Conservation (phyloP, 1,140 invertebrate species). For the Rhynchophorus ferrugineus region DNA sequence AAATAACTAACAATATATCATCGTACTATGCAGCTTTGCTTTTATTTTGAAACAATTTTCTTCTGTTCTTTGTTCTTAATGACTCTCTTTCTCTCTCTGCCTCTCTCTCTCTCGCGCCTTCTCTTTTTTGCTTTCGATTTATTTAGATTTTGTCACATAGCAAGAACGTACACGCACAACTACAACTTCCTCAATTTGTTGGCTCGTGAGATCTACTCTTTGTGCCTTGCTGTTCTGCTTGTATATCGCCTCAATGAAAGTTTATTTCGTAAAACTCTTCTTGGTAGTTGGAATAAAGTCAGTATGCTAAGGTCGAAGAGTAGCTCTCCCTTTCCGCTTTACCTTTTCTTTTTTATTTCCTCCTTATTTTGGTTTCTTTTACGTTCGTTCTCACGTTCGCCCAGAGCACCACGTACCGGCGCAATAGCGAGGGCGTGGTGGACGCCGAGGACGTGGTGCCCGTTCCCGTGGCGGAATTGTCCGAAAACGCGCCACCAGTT, state of each 20-base stretch:
- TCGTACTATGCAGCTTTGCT: no score
- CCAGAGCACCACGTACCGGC: conserved; percentile 41
- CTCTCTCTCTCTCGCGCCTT: no score
- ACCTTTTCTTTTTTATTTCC: conserved; percentile 7
- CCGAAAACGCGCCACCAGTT: neutral
- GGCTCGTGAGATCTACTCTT: neutral
- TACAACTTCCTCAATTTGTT: conserved; percentile 8
- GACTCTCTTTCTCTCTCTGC: no score
- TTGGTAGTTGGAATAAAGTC: no score
- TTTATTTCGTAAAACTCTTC: no score
- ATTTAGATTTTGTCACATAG: no score
- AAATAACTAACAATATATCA: no score
- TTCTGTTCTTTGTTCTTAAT: no score
- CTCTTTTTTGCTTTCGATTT: no score
- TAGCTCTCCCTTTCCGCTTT: no score
- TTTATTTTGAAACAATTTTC: no score
- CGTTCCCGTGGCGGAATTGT: conserved; percentile 37
- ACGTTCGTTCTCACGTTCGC: conserved; percentile 23
- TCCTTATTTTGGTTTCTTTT: conserved; percentile 14
- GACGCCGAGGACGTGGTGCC: conserved; percentile 39
- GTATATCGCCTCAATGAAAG: neutral
- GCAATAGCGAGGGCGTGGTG: conserved; percentile 41
- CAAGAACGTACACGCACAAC: conserved; percentile 29
- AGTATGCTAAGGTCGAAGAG: no score
- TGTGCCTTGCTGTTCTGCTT: neutral